A percentile compares a stretch with the other conserved stretches of the same genome.
Conservation (phyloP, 2,797 vertebrate species). For the Sebastiscus tertius region DNA sequence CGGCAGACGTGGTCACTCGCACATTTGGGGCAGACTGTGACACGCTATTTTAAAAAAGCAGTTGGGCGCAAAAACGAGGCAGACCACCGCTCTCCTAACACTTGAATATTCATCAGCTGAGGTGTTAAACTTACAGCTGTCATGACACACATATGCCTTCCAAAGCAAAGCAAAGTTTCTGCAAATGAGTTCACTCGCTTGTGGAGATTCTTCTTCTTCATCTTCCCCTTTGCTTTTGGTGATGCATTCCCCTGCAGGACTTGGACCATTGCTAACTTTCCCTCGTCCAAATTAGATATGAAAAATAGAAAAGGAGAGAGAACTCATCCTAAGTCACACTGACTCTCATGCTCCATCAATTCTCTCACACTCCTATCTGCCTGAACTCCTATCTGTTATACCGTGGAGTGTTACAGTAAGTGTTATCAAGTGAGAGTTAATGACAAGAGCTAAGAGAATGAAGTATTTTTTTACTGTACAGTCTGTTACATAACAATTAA, state of each 20-base stretch:
- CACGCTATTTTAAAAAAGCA: slow-evolving; percentile 33
- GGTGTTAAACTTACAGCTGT: background rate
- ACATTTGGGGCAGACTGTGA: slow-evolving; percentile 57
- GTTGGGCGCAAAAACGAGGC: slow-evolving; percentile 16
- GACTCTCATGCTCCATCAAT: background rate
- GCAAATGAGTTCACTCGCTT: background rate
- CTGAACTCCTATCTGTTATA: slow-evolving; percentile 14
- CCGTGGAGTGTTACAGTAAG: background rate
- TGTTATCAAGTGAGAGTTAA: slow-evolving; percentile 14
- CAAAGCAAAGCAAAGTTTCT: background rate
- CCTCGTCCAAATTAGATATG: background rate
- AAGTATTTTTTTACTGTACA: background rate
- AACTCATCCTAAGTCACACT: background rate
- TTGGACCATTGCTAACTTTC: slow-evolving; percentile 6
- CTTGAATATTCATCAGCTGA: background rate
- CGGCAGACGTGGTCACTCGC: slow-evolving; percentile 66
- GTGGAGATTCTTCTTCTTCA: background rate
- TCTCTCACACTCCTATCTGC: slow-evolving; percentile 4
- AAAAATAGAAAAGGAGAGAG: slow-evolving; percentile 14
- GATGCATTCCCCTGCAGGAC: background rate
- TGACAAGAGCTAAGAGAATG: slow-evolving; percentile 12
- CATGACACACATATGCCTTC: background rate
- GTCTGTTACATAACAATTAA: slow-evolving; percentile 1
- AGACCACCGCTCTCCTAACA: background rate
- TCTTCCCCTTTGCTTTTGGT: background rate